phyloP scores from a whole-genome alignment of 2,888 invertebrate genomes.

The Drosophila greeni region DNA sequence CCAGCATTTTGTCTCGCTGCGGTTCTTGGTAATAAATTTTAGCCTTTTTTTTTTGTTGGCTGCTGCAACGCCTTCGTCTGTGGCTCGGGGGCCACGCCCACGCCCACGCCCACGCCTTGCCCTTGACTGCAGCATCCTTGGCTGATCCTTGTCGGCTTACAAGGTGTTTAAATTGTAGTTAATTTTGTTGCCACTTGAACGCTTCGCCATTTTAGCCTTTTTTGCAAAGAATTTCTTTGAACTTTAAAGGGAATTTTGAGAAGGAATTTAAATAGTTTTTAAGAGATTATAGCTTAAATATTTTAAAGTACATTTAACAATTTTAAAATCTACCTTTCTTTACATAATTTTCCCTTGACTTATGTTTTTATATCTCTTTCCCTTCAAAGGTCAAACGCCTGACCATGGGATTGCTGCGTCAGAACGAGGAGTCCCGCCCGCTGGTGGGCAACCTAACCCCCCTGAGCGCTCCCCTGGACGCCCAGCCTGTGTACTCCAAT shows the following conservation, averaged over 20 bases:
- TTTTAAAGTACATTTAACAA: too few species aligned
- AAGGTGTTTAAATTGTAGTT: conserved; percentile 74
- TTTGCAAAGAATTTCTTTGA: conserved; percentile 10
- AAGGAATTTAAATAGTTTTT: not conserved
- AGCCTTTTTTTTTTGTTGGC: conserved; percentile 22
- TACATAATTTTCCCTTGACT: not conserved
- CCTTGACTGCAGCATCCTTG: conserved; percentile 20
- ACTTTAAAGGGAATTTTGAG: conserved; percentile 37
- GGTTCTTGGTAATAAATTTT: conserved; percentile 75
- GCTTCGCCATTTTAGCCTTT: conserved; percentile 38
- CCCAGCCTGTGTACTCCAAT: conserved; percentile 76
- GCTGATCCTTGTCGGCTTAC: conserved; percentile 56
- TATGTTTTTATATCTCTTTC: not conserved
- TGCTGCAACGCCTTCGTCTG: conserved; percentile 49
- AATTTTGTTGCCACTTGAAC: conserved; percentile 69
- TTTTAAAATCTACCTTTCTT: not conserved
- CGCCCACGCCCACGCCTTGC: conserved; percentile 29
- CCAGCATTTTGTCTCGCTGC: conserved; percentile 68
- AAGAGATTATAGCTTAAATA: too few species aligned
- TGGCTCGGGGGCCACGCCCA: conserved; percentile 43
- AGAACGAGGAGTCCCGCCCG: conserved; percentile 86
- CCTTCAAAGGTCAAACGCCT: conserved; percentile 82
- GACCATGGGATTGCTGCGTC: conserved; percentile 85
- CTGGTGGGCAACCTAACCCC: conserved; percentile 83
- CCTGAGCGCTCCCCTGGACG: conserved; percentile 55